phyloP scores from a whole-genome alignment of 2,113 vertebrate genomes.

The crab-eating macaque (Macaca fascicularis) region T2T-MFA8v1.1 NC_088377.1:133202001-133202500 shows the following conservation, averaged over 20 bases:
- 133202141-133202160: neutral
- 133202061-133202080: neutral
- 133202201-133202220: neutral
- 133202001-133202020: neutral
- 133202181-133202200: neutral
- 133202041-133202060: neutral
- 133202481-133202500: neutral
- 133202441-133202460: neutral
- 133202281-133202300: neutral
- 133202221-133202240: neutral
- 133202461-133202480: neutral
- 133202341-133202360: neutral
- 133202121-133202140: neutral
- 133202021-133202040: neutral
- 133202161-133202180: neutral
- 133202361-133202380: neutral
- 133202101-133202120: neutral
- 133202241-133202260: constrained; percentile 7
- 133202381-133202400: neutral
- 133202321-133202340: neutral
- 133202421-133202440: neutral
- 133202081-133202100: neutral
- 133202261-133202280: neutral
- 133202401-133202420: neutral
- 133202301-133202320: neutral